Evolutionary conservation across 2,113 vertebrate species (phyloP).

Genomic region (Donacobius atricapilla): DNA sequence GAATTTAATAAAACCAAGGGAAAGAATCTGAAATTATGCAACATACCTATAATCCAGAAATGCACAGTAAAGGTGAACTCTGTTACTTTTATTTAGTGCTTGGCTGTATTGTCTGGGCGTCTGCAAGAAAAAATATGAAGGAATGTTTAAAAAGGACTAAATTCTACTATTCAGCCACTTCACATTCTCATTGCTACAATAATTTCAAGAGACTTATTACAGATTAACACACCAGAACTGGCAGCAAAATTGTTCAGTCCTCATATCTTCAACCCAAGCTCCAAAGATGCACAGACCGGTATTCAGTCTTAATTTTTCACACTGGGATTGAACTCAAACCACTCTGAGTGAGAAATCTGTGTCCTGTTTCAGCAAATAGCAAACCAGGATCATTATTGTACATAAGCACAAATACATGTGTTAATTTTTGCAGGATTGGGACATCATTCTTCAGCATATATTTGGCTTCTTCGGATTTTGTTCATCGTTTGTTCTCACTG

Average conservation of each 20-base stretch:
- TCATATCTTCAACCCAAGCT: not conserved
- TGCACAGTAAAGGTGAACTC: conserved; percentile 87
- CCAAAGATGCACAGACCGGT: not conserved
- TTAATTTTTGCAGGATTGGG: not conserved
- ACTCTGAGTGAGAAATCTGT: not conserved
- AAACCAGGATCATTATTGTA: not conserved
- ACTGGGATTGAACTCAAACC: not conserved
- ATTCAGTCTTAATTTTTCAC: not conserved
- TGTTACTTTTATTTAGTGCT: conserved; percentile 81
- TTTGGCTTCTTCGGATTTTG: not conserved
- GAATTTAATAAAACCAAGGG: not conserved
- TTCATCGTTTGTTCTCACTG: not conserved
- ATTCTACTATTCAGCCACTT: not conserved
- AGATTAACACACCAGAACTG: not conserved
- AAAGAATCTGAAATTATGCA: not conserved
- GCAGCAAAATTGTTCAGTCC: not conserved
- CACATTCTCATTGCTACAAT: not conserved
- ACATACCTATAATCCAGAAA: conserved; percentile 94
- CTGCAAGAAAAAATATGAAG: conserved; percentile 72
- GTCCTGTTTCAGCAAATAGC: not conserved
- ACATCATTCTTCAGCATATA: not conserved
- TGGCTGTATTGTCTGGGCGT: conserved; percentile 76
- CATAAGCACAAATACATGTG: not conserved
- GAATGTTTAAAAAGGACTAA: not conserved
- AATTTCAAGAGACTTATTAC: not conserved